phyloP scores from a whole-genome alignment of 1,140 invertebrate genomes.

The Drosophila varians region DNA sequence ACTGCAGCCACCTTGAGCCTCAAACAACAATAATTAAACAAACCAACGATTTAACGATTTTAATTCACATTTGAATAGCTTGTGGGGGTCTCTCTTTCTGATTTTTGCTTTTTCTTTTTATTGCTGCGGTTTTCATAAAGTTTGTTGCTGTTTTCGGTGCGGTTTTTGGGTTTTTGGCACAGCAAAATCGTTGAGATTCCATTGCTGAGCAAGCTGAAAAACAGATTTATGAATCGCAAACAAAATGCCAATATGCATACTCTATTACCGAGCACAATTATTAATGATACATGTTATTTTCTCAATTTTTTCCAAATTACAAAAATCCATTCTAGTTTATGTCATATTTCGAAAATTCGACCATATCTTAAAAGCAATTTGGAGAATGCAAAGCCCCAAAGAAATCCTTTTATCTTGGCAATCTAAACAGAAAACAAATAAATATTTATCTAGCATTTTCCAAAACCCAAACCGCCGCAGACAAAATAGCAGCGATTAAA shows the following conservation, averaged over 20 bases:
- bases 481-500: slow-evolving; percentile 29
- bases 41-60: slow-evolving; percentile 40
- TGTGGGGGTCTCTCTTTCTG: slow-evolving; percentile 10
- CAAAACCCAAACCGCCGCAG: slow-evolving; percentile 13
- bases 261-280: background rate
- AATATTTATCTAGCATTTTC: slow-evolving; percentile 33
- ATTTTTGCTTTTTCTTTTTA: slow-evolving; percentile 29
- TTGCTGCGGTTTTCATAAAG: slow-evolving; percentile 40
- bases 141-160: slow-evolving; percentile 23
- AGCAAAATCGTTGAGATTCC: slow-evolving; percentile 44
- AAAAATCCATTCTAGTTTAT: background rate
- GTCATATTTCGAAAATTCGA: background rate
- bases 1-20: slow-evolving; percentile 47
- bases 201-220: slow-evolving; percentile 36
- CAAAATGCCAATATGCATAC: slow-evolving; percentile 33
- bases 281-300: slow-evolving; percentile 8
- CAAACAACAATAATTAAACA: slow-evolving; percentile 41
- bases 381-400: background rate
- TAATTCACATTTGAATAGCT: slow-evolving; percentile 47
- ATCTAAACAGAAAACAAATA: slow-evolving; percentile 22
- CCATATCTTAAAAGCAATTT: background rate
- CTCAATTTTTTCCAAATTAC: background rate
- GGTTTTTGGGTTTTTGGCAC: slow-evolving; percentile 50
- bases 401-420: slow-evolving; percentile 33
- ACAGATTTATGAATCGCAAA: slow-evolving; percentile 47